Percentiles rank a stretch among this genome's conserved stretches.
phyloP scores from a whole-genome alignment of 2,888 invertebrate species.

The Agrilus mali region DNA sequence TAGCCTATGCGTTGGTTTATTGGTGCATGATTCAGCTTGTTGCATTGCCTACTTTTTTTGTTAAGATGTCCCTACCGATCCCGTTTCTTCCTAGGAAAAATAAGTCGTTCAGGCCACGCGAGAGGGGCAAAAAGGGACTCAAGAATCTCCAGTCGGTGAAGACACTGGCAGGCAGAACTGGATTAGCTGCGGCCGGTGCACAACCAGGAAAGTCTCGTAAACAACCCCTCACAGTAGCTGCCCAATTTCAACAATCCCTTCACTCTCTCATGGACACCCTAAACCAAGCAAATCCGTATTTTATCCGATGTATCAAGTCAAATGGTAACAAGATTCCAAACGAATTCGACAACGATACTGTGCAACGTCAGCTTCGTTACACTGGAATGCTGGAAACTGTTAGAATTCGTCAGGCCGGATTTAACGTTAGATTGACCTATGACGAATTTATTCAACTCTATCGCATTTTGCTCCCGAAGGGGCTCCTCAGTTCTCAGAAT shows the following conservation, averaged over 20 bases:
- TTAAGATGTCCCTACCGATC: background rate
- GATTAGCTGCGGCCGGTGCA: slow-evolving; percentile 39
- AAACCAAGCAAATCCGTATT: slow-evolving; percentile 78
- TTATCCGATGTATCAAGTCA: slow-evolving; percentile 88
- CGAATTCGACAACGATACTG: slow-evolving; percentile 86
- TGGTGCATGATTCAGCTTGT: background rate
- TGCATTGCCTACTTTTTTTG: slow-evolving; percentile 1
- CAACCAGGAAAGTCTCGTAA: slow-evolving; percentile 56
- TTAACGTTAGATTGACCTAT: slow-evolving; percentile 85
- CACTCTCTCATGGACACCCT: slow-evolving; percentile 87
- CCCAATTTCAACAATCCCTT: slow-evolving; percentile 89
- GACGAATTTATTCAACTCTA: slow-evolving; percentile 91
- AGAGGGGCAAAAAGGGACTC: slow-evolving; percentile 73
- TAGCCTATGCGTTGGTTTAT: background rate
- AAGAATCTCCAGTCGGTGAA: slow-evolving; percentile 88
- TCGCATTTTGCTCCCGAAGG: slow-evolving; percentile 79
- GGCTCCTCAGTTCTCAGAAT: slow-evolving; percentile 69
- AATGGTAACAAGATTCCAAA: slow-evolving; percentile 89
- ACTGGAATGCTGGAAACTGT: slow-evolving; percentile 97
- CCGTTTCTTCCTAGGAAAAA: slow-evolving; percentile 57
- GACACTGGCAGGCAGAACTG: slow-evolving; percentile 70
- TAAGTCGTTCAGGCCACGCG: slow-evolving; percentile 81
- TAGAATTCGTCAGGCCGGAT: slow-evolving; percentile 86
- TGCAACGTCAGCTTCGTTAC: slow-evolving; percentile 80
- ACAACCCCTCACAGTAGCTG: slow-evolving; percentile 85